A percentile compares a stretch with the other conserved stretches of the same genome.
phyloP scores from a whole-genome alignment of 2,797 vertebrate species.

The Loriculus beryllinus region DNA sequence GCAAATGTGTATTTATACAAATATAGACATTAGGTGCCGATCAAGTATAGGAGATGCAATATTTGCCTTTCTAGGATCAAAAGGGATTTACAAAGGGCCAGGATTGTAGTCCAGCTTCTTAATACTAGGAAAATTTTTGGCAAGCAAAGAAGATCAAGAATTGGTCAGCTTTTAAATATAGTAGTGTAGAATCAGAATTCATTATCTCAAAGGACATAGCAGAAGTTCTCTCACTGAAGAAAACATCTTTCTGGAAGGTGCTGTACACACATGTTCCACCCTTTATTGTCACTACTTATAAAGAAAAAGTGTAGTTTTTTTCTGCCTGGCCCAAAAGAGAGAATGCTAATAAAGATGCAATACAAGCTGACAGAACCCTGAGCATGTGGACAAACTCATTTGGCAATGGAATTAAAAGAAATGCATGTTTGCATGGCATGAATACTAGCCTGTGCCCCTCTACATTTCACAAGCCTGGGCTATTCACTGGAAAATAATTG shows the following conservation, averaged over 20 bases:
- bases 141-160: not conserved
- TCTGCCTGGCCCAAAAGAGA: not conserved
- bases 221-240: not conserved
- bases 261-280: fast-evolving
- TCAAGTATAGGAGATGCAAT: not conserved
- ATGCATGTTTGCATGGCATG: not conserved
- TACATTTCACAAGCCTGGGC: not conserved
- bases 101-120: not conserved
- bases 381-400: not conserved
- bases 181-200: not conserved
- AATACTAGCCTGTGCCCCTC: not conserved
- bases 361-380: not conserved
- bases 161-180: not conserved
- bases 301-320: not conserved
- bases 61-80: not conserved
- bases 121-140: not conserved
- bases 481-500: not conserved
- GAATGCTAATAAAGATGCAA: not conserved
- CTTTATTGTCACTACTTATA: not conserved
- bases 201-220: not conserved
- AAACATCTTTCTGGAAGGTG: not conserved
- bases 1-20: not conserved
- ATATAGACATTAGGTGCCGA: not conserved
- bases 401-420: not conserved
- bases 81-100: not conserved